These are phyloP conservation scores for Bradypus variegatus DNA, from an alignment of 2,797 vertebrate genomes.

Conservation along the genomic window DNA sequence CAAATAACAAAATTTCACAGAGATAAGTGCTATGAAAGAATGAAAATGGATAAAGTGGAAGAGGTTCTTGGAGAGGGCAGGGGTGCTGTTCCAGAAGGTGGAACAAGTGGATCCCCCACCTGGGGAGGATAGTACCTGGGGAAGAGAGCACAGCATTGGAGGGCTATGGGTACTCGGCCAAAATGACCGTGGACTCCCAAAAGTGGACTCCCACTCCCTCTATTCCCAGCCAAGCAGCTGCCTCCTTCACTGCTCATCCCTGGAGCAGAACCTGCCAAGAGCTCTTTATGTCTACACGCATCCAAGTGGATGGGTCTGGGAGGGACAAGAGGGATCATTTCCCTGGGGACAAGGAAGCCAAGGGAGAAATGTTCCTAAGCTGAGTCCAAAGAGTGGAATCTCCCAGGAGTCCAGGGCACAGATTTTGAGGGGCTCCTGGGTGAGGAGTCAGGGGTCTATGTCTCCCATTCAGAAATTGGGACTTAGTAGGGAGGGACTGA, in stretches of 20 bases:
- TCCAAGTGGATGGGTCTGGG: not conserved
- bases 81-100: not conserved
- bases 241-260: not conserved
- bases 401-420: not conserved
- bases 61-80: not conserved
- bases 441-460: not conserved
- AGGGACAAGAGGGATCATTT: not conserved
- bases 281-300: not conserved
- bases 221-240: not conserved
- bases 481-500: not conserved
- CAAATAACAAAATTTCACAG: slow-evolving; percentile 17
- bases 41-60: not conserved
- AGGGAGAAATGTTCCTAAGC: not conserved
- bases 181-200: too few relatives aligned
- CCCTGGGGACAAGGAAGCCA: not conserved
- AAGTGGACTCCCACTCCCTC: not conserved
- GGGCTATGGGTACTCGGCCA: too few relatives aligned
- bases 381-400: not conserved
- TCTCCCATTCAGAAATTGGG: not conserved
- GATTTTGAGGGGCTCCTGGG: not conserved
- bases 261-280: slow-evolving; percentile 1
- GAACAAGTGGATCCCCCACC: not conserved
- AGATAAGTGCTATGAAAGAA: not conserved
- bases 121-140: not conserved
- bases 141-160: not conserved